These are phyloP conservation scores for Pseudolycoriella hygida DNA, from an alignment of 2,888 invertebrate genomes.

Conservation along the genomic window DNA sequence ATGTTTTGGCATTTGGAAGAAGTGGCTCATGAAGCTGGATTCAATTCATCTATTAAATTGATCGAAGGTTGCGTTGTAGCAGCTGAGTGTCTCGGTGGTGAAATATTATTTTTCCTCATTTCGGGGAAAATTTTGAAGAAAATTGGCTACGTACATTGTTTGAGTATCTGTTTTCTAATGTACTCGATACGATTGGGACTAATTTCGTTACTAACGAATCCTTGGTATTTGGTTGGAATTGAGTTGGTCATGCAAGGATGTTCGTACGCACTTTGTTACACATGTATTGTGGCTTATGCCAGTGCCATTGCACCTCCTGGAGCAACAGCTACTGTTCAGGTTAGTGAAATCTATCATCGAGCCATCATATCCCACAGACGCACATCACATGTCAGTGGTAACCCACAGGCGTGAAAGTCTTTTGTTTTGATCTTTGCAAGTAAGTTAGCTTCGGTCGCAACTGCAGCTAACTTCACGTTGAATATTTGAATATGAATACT, in stretches of 20 bases:
- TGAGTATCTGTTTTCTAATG: conserved; percentile 59
- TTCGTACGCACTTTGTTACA: conserved; percentile 75
- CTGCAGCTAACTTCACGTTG: no score
- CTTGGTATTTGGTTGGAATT: conserved; percentile 67
- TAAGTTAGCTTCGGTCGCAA: no score
- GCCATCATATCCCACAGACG: no score
- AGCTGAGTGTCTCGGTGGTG: conserved; percentile 61
- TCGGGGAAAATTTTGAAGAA: conserved; percentile 63
- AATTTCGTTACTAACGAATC: conserved; percentile 57
- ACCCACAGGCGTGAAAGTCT: no score
- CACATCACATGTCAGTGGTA: no score
- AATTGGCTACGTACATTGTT: conserved; percentile 57
- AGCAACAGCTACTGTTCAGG: conserved; percentile 65
- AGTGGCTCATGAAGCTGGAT: conserved; percentile 41
- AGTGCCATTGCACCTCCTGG: conserved; percentile 48
- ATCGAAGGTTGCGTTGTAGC: conserved; percentile 66
- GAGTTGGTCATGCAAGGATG: conserved; percentile 64
- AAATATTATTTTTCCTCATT: conserved; percentile 57
- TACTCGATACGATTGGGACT: conserved; percentile 57
- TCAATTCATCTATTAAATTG: conserved; percentile 48
- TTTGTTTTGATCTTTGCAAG: no score
- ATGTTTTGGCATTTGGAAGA: conserved; percentile 74
- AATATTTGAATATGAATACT: no score
- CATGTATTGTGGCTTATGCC: conserved; percentile 59
- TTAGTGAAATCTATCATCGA: no score